Evolutionary conservation across 2,797 vertebrate species (phyloP), one percentile per base, ranked within the genome.

Genomic region (Remorina albescens): DNA sequence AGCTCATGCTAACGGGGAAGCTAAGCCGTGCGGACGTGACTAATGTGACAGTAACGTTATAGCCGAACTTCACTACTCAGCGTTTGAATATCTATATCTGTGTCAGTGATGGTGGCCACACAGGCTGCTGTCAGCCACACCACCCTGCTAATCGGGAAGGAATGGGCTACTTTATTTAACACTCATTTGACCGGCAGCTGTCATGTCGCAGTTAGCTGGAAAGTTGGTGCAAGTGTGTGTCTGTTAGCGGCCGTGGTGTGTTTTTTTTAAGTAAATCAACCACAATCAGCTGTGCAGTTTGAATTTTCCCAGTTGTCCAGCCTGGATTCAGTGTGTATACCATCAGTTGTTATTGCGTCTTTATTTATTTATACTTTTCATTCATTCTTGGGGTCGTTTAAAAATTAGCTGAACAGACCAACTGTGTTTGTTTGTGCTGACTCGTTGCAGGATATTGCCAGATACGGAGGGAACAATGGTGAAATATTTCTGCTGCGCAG

Each of bases 401-500:
- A 32, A 36, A 26, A 32, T 8, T 3, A 5, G 9, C 13, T 26
- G 5, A 21, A 30, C 2, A 32, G 37, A 16, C 2, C 63, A 9
- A 71, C 32, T 23, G 2, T 2, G 5, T 47, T 2, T 46, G 12
- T 72, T 56, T 83, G 42, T 55, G 30, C 15, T 44, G 56, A 47
- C 0, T 80, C 10, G 63, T 44, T 4, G 2, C 84, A 93, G 88
- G 71, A 18, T 67, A 2, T 55, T 46, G 57, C 30, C 63, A 39
- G 32, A 68, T 23, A 80, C 56, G 0, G 42, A 53, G 89, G 94
- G 91, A 94, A 94, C 92, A 91, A 99, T 99, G 97, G 97, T 97
- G 91, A 99, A 99, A 81, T 96, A 98, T 86, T 97, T 95, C 91
- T 92, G 93, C 90, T 96, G 96, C 82, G 87, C 94, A 71, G 94